phyloP scores from a whole-genome alignment of 2,113 vertebrate species.

The Haemorhous mexicanus region DNA sequence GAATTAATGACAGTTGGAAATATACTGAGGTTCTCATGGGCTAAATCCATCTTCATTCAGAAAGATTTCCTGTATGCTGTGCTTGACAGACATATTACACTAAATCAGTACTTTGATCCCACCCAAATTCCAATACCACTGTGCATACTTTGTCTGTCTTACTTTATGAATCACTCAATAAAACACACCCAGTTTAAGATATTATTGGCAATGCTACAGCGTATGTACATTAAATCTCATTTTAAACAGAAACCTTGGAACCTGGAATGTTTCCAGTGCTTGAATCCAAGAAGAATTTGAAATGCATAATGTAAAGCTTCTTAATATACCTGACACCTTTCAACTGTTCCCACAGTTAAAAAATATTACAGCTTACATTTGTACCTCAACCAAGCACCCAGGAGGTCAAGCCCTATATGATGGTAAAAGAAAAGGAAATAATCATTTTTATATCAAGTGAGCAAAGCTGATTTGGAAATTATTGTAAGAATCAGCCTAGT shows the following conservation, averaged over 20 bases:
- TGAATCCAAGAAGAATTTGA: background rate
- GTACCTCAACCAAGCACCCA: background rate
- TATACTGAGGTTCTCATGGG: background rate
- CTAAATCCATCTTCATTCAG: slow-evolving; percentile 15
- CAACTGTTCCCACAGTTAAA: background rate
- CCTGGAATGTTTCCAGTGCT: background rate
- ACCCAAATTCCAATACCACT: slow-evolving; percentile 46
- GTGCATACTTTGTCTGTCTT: slow-evolving; percentile 42
- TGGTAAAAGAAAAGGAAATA: background rate
- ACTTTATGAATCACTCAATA: slow-evolving; percentile 58
- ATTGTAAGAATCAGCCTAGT: background rate
- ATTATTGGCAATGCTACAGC: slow-evolving; percentile 21
- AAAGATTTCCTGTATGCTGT: slow-evolving; percentile 18
- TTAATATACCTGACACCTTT: background rate
- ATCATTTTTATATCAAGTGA: background rate
- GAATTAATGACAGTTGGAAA: slow-evolving; percentile 32
- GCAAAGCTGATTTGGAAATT: background rate
- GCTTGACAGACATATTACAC: background rate
- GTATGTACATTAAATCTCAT: background rate
- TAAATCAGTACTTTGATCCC: slow-evolving; percentile 44
- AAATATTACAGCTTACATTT: background rate
- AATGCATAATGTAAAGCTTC: background rate
- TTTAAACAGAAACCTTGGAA: slow-evolving; percentile 37
- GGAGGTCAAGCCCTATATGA: background rate
- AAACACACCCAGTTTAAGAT: slow-evolving; percentile 47